Evolutionary conservation across 92 coral and sea anemone species (phyloP).

Genomic region (Micromussa lordhowensis): DNA sequence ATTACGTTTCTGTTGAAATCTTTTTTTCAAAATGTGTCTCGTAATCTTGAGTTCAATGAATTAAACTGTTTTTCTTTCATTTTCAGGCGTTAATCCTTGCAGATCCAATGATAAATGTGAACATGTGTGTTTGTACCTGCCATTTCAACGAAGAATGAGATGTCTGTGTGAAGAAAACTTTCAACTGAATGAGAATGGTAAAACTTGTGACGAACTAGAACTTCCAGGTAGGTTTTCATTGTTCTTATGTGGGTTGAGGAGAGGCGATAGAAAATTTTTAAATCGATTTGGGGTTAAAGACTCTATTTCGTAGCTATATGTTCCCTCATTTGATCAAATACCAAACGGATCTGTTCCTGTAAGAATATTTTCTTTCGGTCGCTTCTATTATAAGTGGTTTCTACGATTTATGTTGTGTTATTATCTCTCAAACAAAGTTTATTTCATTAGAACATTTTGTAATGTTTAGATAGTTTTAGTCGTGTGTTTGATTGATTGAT

Average conservation of each 20-base stretch:
- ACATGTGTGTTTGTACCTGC: neutral
- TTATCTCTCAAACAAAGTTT: no score
- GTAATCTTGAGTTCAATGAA: neutral
- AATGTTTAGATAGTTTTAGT: no score
- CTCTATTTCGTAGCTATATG: neutral
- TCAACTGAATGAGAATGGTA: conserved; percentile 9
- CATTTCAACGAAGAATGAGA: neutral
- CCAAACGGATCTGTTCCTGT: no score
- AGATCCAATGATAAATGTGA: conserved; percentile 18
- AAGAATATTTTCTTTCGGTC: no score
- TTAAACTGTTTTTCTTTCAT: neutral
- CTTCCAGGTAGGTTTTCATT: neutral
- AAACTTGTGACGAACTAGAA: neutral
- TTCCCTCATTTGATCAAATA: no score
- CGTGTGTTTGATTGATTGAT: neutral
- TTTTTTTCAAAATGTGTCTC: neutral
- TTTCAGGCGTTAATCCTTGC: conserved; percentile 2
- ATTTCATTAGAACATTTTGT: no score
- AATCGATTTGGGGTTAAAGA: neutral
- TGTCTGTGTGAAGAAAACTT: conserved; percentile 21
- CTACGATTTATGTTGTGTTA: no score
- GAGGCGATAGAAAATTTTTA: neutral
- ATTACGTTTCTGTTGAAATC: neutral
- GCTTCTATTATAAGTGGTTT: no score
- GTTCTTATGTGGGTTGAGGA: neutral